These are phyloP conservation scores for Neuroterus valhalla DNA, from an alignment of 1,140 invertebrate genomes.

Conservation along the genomic window DNA sequence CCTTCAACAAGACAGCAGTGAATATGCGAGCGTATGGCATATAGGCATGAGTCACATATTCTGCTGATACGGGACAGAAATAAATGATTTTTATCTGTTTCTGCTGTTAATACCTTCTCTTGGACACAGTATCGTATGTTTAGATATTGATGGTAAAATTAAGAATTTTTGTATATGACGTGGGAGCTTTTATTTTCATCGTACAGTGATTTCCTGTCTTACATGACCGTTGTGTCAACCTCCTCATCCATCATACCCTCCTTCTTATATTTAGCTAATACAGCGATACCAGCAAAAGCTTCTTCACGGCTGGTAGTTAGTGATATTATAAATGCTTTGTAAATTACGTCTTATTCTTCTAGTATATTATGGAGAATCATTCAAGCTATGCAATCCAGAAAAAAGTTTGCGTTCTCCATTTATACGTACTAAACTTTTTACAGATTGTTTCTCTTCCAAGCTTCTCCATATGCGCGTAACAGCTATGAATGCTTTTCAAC, in stretches of 20 bases:
- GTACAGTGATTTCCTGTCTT: not conserved
- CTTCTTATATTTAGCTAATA: not conserved
- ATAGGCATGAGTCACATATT: not conserved
- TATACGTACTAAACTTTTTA: not conserved
- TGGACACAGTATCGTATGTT: not conserved
- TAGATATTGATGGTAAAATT: not conserved
- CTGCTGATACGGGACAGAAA: not conserved
- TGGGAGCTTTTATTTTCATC: not conserved
- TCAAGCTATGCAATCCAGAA: not conserved
- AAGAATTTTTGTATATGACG: not conserved
- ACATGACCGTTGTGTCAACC: not conserved
- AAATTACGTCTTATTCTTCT: not conserved
- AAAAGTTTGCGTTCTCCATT: not conserved
- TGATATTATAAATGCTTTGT: not conserved
- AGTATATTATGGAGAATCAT: not conserved
- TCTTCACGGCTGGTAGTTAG: not conserved
- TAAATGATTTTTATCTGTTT: too few species aligned
- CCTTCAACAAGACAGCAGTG: not conserved
- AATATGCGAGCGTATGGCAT: not conserved
- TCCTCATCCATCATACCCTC: not conserved
- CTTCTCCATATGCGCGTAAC: not conserved
- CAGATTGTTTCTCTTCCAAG: not conserved
- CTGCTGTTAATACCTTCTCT: too few species aligned
- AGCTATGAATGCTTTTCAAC: not conserved
- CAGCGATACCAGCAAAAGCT: not conserved